A percentile compares a stretch with the other conserved stretches of the same genome.
phyloP scores from a whole-genome alignment of 2,797 vertebrate genomes.

The Vespertilio murinus region DNA sequence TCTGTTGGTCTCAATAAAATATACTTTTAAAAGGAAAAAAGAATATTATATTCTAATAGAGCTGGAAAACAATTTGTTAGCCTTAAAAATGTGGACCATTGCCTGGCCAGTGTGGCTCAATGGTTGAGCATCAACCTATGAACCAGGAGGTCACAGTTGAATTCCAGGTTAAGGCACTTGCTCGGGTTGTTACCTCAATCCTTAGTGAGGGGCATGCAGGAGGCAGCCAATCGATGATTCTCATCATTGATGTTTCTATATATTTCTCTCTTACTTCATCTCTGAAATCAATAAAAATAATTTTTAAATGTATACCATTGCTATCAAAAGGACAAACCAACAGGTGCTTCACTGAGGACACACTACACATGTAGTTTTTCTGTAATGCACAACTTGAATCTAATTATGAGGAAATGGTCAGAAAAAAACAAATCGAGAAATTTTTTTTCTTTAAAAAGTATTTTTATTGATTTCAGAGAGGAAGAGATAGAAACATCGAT shows the following conservation, averaged over 20 bases:
- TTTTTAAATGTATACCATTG: background rate
- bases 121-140: no score
- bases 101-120: no score
- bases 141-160: no score
- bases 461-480: background rate
- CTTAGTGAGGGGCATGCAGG: no score
- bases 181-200: no score
- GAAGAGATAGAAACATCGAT: background rate
- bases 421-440: background rate
- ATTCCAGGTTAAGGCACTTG: no score
- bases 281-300: no score
- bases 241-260: no score
- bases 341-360: background rate
- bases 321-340: background rate
- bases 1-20: no score
- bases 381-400: background rate
- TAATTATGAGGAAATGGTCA: background rate
- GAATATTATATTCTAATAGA: background rate
- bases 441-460: no score
- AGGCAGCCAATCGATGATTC: no score
- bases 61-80: background rate
- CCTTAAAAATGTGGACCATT: background rate
- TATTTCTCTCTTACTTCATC: no score
- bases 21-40: background rate
- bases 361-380: background rate